A percentile compares a stretch with the other conserved stretches of the same genome.
phyloP scores from a whole-genome alignment of 2,113 vertebrate species.

The Neofelis nebulosa region DNA sequence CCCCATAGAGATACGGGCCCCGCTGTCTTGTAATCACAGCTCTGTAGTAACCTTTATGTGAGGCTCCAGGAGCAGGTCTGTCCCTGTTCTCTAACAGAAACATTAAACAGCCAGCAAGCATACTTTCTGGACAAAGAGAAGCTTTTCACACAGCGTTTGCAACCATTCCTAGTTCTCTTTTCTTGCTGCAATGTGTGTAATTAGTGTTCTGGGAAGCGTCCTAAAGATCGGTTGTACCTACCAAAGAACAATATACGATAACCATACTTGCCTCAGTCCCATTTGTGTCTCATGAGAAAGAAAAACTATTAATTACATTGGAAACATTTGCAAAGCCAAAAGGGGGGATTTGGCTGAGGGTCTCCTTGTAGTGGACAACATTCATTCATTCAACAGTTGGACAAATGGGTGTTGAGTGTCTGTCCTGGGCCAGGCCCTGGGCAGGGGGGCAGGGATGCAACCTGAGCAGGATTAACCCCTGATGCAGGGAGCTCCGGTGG shows the following conservation, averaged over 20 bases:
- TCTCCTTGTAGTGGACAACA: neutral
- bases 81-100: neutral
- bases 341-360: neutral
- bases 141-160: neutral
- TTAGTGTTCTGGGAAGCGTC: neutral
- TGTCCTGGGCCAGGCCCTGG: neutral
- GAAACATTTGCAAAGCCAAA: neutral
- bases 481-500: neutral
- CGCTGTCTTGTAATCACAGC: neutral
- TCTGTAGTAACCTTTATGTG: neutral
- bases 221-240: neutral
- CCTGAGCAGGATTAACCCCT: too few species aligned
- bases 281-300: neutral
- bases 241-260: neutral
- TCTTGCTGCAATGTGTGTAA: neutral
- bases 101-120: neutral
- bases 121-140: neutral
- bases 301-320: neutral
- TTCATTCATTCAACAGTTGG: neutral
- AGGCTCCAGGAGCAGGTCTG: neutral
- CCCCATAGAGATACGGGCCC: neutral
- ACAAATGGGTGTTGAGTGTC: neutral
- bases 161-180: neutral
- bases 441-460: neutral
- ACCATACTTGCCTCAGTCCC: neutral